Percentiles rank a stretch among this genome's conserved stretches.
Evolutionary conservation across 2,797 vertebrate genomes (phyloP).

Genomic region (Hapalemur alaotrensis): DNA sequence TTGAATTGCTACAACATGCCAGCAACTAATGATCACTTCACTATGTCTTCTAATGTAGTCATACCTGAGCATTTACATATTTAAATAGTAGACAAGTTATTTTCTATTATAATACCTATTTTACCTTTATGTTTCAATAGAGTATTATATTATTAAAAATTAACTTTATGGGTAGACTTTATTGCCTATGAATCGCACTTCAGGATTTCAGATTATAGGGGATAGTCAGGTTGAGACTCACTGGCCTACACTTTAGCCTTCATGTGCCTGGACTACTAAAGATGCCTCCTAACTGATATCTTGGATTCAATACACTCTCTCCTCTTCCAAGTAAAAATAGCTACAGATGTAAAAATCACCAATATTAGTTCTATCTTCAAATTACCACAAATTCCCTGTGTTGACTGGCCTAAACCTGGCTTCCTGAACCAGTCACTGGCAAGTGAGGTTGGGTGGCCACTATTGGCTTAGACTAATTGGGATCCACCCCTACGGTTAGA

Average conservation of each 20-base stretch:
- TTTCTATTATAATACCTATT: slow-evolving; percentile 40
- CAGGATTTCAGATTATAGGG: not conserved
- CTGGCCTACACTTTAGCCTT: not conserved
- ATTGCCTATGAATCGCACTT: not conserved
- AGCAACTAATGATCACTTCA: not conserved
- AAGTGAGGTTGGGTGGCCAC: too few species aligned
- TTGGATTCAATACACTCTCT: not conserved
- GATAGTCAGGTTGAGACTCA: not conserved
- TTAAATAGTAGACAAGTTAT: not conserved
- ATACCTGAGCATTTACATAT: not conserved
- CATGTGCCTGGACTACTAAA: not conserved
- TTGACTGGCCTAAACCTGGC: too few species aligned
- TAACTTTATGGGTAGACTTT: not conserved
- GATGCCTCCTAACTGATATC: not conserved
- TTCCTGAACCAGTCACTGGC: too few species aligned
- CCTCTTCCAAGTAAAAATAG: not conserved
- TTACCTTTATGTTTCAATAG: not conserved
- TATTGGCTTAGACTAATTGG: too few species aligned
- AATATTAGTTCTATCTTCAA: slow-evolving; percentile 12
- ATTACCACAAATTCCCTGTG: not conserved
- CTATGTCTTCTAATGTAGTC: not conserved
- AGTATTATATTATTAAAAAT: not conserved
- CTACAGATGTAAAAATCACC: not conserved
- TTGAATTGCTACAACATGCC: not conserved
- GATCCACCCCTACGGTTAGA: too few species aligned